Evolutionary conservation across 1,140 invertebrate genomes (phyloP), one percentile per base, ranked within the genome.

Genomic region (Protaetia brevitarsis): DNA sequence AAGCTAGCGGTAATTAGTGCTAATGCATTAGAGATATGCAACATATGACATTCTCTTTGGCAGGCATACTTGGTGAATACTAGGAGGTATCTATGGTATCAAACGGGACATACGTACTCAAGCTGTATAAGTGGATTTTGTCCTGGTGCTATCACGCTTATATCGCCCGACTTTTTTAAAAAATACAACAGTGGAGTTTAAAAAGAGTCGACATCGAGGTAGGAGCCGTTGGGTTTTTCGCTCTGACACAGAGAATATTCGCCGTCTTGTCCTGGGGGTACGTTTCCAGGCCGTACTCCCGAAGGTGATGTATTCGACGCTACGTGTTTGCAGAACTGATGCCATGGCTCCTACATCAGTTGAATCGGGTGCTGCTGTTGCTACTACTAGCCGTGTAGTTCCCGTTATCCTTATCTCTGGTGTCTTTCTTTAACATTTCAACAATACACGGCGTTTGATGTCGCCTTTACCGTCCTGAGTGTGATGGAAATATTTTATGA

Each of bases 231-330:
- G 19, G 41, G 41, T 10, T 2, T 51, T 51, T 10, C 41, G 41
- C 16, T 23, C 19, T 51, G 26, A 51, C 41, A 51, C 41, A 51
- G 41, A 51, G 41, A 51, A 51, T 51, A 51, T 51, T 51, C 41
- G 26, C 19, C 11, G 11, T 23, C 26, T 51, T 23, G 41, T 51
- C 41, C 41, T 51, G 41, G 41, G 41, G 41, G 41, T 51, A 51
- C 41, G 41, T 23, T 51, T 51, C 41, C 41, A 23, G 41, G 41
- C 41, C 11, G 26, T 51, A 51, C 41, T 51, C 41, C 41, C 41
- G 41, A 51, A 51, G 41, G 41, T 51, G 41, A 19, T n/a, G n/a
- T n/a, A n/a, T n/a, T n/a, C n/a, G n/a, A n/a, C 7, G 41, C 31
- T 51, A 51, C 41, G 41, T 51, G 41, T 19, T 19, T 23, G 41